Conservation (phyloP, 2,113 vertebrate genomes). For the Salvator merianae region DNA sequence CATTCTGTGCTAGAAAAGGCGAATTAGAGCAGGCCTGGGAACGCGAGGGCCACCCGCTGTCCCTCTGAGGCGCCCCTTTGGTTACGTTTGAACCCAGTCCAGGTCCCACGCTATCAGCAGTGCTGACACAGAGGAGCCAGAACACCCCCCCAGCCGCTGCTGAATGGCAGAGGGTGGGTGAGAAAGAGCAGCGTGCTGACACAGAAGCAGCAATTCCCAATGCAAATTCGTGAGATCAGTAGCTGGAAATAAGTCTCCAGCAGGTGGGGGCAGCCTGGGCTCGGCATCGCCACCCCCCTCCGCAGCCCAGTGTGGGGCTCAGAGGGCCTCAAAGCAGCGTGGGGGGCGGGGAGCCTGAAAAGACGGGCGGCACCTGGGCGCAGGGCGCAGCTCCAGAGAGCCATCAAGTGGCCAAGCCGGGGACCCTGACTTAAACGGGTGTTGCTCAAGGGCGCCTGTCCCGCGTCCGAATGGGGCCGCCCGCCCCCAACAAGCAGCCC, state of each 20-base stretch:
- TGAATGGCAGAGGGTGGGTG: background rate
- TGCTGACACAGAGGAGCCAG: too few relatives aligned
- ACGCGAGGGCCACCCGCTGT: too few relatives aligned
- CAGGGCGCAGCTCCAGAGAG: background rate
- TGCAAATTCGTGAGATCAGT: background rate
- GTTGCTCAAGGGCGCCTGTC: too few relatives aligned
- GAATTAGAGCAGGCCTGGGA: too few relatives aligned
- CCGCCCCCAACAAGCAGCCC: too few relatives aligned
- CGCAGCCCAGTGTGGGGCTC: background rate
- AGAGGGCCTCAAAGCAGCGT: background rate
- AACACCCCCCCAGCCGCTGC: background rate
- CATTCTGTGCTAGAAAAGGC: too few relatives aligned
- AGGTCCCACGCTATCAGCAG: too few relatives aligned
- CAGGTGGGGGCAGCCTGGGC: background rate
- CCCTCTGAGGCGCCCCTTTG: too few relatives aligned
- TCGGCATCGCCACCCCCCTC: background rate
- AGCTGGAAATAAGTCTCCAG: background rate
- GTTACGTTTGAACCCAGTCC: background rate
- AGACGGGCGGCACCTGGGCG: slow-evolving; percentile 7
- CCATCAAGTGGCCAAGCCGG: background rate
- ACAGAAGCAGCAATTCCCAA: background rate
- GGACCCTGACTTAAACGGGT: background rate
- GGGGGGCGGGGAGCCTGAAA: background rate
- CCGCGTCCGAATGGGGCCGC: too few relatives aligned
- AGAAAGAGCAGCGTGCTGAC: background rate